phyloP scores from a whole-genome alignment of 53 echinoderm and acorn worm genomes.

The Temnopleurus reevesii region DNA sequence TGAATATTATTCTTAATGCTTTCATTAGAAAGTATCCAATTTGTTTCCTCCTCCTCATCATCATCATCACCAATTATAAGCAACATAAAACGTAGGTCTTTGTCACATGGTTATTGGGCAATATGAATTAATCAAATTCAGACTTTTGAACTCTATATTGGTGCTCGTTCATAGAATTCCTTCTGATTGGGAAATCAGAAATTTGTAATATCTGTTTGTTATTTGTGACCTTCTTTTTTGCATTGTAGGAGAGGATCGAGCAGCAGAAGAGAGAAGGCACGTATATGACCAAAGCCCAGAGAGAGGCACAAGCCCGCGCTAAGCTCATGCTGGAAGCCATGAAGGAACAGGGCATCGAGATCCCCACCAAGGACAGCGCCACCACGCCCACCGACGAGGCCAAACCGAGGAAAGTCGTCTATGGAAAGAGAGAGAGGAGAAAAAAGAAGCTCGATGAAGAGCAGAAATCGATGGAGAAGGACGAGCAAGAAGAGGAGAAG shows the following conservation, averaged over 20 bases:
- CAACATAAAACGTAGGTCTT: too few relatives aligned
- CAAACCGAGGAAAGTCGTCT: conserved; percentile 71
- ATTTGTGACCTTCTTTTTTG: background rate
- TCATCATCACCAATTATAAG: too few relatives aligned
- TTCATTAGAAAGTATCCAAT: too few relatives aligned
- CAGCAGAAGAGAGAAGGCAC: conserved; percentile 82
- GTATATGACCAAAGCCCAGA: conserved; percentile 84
- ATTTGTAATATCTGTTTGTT: too few relatives aligned
- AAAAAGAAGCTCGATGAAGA: conserved; percentile 68
- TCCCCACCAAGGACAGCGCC: conserved; percentile 62
- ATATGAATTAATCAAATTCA: too few relatives aligned
- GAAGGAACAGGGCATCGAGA: conserved; percentile 82
- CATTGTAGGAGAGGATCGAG: conserved; percentile 79
- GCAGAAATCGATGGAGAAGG: background rate
- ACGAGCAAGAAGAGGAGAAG: conserved; percentile 58
- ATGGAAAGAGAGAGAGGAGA: conserved; percentile 70
- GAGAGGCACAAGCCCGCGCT: conserved; percentile 74
- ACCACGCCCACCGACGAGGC: conserved; percentile 50
- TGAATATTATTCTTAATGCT: too few relatives aligned
- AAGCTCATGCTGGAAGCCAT: conserved; percentile 75
- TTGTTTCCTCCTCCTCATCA: too few relatives aligned
- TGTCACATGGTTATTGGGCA: too few relatives aligned
- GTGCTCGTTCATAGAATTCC: too few relatives aligned
- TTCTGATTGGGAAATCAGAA: too few relatives aligned
- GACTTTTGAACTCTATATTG: too few relatives aligned